Percentiles rank a stretch among this genome's conserved stretches.
These are phyloP conservation scores for Ceriagrion tenellum DNA, from an alignment of 2,888 invertebrate species.

Conservation along the genomic window DNA sequence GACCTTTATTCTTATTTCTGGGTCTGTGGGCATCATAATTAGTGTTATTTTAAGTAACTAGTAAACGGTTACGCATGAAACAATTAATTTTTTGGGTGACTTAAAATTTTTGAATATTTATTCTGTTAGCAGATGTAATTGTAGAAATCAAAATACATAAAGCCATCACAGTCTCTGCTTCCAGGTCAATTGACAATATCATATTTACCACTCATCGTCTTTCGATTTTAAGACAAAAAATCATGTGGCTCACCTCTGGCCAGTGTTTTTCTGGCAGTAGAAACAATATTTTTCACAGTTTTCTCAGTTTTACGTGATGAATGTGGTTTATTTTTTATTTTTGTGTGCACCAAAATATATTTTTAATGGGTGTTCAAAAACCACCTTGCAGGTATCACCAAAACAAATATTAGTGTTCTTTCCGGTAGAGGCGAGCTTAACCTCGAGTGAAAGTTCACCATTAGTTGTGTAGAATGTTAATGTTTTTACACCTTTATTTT, in stretches of 20 bases:
- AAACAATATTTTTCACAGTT: background rate
- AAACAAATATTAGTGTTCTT: slow-evolving; percentile 21
- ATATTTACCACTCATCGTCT: background rate
- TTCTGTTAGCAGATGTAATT: background rate
- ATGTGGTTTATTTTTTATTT: slow-evolving; percentile 22
- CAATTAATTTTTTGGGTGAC: slow-evolving; percentile 29
- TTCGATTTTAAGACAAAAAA: slow-evolving; percentile 44
- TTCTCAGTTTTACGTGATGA: slow-evolving; percentile 23
- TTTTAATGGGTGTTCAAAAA: slow-evolving; percentile 22
- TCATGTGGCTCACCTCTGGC: slow-evolving; percentile 34
- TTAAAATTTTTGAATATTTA: slow-evolving; percentile 1
- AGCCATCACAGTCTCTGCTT: background rate
- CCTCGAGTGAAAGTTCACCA: background rate
- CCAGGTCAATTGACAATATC: slow-evolving; percentile 39
- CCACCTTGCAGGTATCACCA: slow-evolving; percentile 21
- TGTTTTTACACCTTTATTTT: slow-evolving; percentile 24
- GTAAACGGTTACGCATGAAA: background rate
- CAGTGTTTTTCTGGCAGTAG: background rate
- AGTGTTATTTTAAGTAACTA: slow-evolving; percentile 31
- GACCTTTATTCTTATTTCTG: slow-evolving; percentile 65
- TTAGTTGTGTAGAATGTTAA: slow-evolving; percentile 32
- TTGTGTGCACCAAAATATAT: slow-evolving; percentile 38
- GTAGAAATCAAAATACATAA: background rate
- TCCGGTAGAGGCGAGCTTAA: background rate
- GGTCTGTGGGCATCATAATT: slow-evolving; percentile 55